Evolutionary conservation across 2,797 vertebrate species (phyloP).

Genomic region (Enteromius thamalakanensis): DNA sequence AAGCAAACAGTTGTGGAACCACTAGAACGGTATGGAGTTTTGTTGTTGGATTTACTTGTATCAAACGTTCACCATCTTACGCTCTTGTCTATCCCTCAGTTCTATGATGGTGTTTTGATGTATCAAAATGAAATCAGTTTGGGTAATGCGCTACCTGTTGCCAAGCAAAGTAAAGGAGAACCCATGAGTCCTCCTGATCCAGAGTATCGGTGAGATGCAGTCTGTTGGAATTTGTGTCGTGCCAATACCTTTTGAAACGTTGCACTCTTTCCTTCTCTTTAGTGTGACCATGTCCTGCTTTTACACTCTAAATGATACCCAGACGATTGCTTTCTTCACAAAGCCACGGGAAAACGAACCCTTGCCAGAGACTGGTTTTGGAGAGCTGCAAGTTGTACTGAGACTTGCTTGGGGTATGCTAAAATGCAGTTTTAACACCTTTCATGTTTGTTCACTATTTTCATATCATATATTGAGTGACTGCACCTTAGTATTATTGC

Average conservation of each 20-base stretch:
- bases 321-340: conserved; percentile 62
- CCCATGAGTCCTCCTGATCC: conserved; percentile 46
- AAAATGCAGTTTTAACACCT: not conserved
- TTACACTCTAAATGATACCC: conserved; percentile 68
- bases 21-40: conserved; percentile 67
- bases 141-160: not conserved
- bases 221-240: not conserved
- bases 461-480: no score
- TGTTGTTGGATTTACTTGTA: not conserved
- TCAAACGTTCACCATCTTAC: rapidly evolving
- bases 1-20: conserved; percentile 74
- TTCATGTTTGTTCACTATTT: no score
- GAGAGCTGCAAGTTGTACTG: conserved; percentile 72
- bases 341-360: conserved; percentile 55
- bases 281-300: conserved; percentile 76
- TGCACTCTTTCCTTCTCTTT: not conserved
- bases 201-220: conserved; percentile 68
- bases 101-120: conserved; percentile 72
- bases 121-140: conserved; percentile 77
- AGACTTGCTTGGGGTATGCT: conserved; percentile 69
- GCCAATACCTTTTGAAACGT: not conserved
- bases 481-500: no score
- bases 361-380: conserved; percentile 67
- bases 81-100: conserved; percentile 59
- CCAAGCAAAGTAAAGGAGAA: not conserved